These are phyloP conservation scores for Chrysomela aeneicollis DNA, from an alignment of 2,888 invertebrate genomes.

Conservation along the genomic window DNA sequence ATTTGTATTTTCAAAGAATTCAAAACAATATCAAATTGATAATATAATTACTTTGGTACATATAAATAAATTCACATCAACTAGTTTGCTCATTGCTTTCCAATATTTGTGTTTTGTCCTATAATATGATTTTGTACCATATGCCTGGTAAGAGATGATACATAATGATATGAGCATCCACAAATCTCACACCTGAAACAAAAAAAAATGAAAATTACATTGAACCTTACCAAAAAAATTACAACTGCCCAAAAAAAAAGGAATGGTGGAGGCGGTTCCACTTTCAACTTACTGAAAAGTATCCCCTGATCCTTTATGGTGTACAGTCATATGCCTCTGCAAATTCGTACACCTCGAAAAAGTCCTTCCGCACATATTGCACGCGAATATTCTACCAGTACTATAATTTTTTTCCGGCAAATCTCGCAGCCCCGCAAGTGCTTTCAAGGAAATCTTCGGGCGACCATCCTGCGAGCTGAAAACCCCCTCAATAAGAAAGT, in stretches of 20 bases:
- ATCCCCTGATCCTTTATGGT: slow-evolving; percentile 51
- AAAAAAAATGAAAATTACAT: slow-evolving; percentile 3
- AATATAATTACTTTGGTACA: neutral
- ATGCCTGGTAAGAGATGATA: slow-evolving; percentile 57
- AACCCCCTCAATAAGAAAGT: too few species aligned
- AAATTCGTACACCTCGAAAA: slow-evolving; percentile 57
- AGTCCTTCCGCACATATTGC: slow-evolving; percentile 52
- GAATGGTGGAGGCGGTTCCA: neutral
- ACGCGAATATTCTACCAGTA: slow-evolving; percentile 48
- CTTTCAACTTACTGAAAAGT: slow-evolving; percentile 41
- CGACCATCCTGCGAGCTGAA: slow-evolving; percentile 60
- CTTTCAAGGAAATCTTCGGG: slow-evolving; percentile 57
- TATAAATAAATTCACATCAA: neutral
- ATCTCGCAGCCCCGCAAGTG: slow-evolving; percentile 59
- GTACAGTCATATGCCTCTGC: slow-evolving; percentile 54
- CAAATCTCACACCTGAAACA: slow-evolving; percentile 55
- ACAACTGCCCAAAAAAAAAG: neutral
- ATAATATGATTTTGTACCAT: slow-evolving; percentile 55
- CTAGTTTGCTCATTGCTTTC: neutral
- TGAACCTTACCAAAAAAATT: too few species aligned
- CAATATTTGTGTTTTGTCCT: neutral
- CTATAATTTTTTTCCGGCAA: slow-evolving; percentile 60
- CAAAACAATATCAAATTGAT: too few species aligned
- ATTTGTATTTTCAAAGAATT: neutral
- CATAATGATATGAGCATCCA: slow-evolving; percentile 56